A percentile compares a stretch with the other conserved stretches of the same genome.
Conservation (phyloP, 2,888 invertebrate species). For the Ennomos quercinarius region DNA sequence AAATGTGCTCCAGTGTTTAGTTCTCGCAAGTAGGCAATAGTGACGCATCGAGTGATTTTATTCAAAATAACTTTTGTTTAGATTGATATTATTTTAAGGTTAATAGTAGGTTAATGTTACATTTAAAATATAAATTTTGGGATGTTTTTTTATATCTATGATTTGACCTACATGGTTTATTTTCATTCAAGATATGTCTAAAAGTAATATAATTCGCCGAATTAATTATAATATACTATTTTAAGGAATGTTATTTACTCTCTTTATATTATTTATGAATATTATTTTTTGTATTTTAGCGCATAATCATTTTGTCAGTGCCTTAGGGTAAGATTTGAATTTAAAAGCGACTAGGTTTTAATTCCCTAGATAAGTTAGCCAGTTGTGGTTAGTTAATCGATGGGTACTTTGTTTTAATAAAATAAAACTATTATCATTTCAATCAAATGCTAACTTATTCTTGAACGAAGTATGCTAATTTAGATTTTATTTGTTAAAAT, state of each 20-base stretch:
- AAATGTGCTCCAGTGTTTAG: not conserved
- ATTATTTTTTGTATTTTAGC: constrained; percentile 57
- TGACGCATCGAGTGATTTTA: constrained; percentile 18
- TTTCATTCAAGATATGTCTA: constrained; percentile 37
- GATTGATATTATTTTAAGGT: constrained; percentile 30
- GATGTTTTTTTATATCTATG: constrained; percentile 26
- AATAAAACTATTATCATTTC: constrained; percentile 56
- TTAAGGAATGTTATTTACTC: constrained; percentile 79
- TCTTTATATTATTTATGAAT: constrained; percentile 72
- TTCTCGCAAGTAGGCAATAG: constrained; percentile 3
- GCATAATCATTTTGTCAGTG: constrained; percentile 80
- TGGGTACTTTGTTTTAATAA: constrained; percentile 43
- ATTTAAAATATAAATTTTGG: constrained; percentile 29
- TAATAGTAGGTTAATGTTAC: constrained; percentile 17
- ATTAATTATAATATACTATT: constrained; percentile 68
- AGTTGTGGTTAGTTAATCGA: too few relatives aligned
- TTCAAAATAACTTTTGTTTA: constrained; percentile 10
- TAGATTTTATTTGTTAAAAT: constrained; percentile 42
- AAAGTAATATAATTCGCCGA: constrained; percentile 58
- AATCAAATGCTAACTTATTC: constrained; percentile 31
- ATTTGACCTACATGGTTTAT: constrained; percentile 34
- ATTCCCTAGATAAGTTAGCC: too few relatives aligned
- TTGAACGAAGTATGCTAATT: constrained; percentile 6
- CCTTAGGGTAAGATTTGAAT: constrained; percentile 74
- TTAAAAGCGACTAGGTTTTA: constrained; percentile 59